Evolutionary conservation across 2,797 vertebrate species (phyloP).

Genomic region (Dicrostonyx torquatus): DNA sequence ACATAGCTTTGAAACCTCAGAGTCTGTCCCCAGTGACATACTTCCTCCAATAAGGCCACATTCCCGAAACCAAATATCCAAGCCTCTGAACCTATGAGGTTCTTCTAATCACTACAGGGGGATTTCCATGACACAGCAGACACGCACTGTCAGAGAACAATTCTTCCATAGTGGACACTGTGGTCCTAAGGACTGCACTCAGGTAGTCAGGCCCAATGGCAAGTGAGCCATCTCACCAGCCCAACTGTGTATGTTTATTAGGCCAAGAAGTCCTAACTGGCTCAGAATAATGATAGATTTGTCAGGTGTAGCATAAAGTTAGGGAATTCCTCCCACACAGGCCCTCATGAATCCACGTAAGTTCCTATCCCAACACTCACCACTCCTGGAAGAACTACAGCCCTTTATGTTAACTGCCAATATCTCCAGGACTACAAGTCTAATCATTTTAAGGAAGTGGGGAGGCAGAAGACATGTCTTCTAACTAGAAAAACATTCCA

Average conservation of each 20-base stretch:
- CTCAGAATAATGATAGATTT: background rate
- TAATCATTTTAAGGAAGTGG: constrained; percentile 4
- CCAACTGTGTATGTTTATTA: background rate
- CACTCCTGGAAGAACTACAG: background rate
- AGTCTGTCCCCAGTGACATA: background rate
- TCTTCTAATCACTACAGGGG: background rate
- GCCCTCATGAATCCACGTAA: background rate
- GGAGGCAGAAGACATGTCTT: background rate
- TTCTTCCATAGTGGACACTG: background rate
- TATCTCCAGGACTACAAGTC: background rate
- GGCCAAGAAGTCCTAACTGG: background rate
- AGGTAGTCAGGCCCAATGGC: background rate
- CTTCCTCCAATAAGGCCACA: background rate
- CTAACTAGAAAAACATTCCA: background rate
- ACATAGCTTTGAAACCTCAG: background rate
- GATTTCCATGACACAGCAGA: background rate
- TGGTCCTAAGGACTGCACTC: background rate
- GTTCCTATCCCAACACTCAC: background rate
- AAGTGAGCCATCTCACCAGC: background rate
- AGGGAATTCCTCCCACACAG: background rate
- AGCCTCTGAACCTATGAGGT: background rate
- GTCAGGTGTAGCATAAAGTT: background rate
- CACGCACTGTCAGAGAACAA: background rate
- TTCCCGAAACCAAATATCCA: background rate
- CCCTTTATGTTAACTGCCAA: background rate